Base-by-base conservation (phyloP, 37 sponge, comb jelly and placozoan genomes). In the Geodia barretti region DNA sequence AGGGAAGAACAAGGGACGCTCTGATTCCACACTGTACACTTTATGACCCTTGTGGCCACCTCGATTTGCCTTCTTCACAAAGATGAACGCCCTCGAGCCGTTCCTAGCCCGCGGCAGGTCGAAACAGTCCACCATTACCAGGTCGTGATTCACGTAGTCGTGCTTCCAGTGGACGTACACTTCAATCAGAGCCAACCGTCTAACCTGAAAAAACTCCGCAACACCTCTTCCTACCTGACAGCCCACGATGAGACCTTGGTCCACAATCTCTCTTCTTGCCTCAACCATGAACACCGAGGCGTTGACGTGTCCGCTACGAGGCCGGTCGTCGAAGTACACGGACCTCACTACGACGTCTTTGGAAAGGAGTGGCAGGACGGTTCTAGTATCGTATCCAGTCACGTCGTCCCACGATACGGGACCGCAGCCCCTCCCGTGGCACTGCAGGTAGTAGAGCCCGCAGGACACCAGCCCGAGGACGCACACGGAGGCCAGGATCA, bases 281-380 rank as follows among this genome's bases (percentile, higher is more conserved):
- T 64, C 78, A 1, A 77, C 41, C 26, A 77, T 26, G 41, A 77
- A 77, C 40, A 77, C 78, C 8, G 78, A 77, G 2, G 66, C 28
- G 66, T 77, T 77, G 33, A 40, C 40, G 29, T 77, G 78, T 5
- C 41, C 41, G 40, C 64, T 43, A 39, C 65, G 35, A 7, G 78
- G 65, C 64, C 78, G 3, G 41, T 64, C 65, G 61, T 77, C 78
- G 28, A 77, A 77, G 41, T 77, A 64, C 3, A 77, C 65, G 39
- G 66, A 64, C 4, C 78, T 39, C 2, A 77, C 66, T 64, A 77
- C 62, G 29, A 77, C 65, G 28, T 77, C 78, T 77, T 77, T 77
- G 19, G 78, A 77, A 21, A 41, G 66, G 30, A 1, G 64, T 62
- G 26, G 7, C 3, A 28, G n/a, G 64, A 62, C 64, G n/a, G n/a